Base-by-base conservation (phyloP, 2,888 invertebrate species). In the Linnaemya vulpina region DNA sequence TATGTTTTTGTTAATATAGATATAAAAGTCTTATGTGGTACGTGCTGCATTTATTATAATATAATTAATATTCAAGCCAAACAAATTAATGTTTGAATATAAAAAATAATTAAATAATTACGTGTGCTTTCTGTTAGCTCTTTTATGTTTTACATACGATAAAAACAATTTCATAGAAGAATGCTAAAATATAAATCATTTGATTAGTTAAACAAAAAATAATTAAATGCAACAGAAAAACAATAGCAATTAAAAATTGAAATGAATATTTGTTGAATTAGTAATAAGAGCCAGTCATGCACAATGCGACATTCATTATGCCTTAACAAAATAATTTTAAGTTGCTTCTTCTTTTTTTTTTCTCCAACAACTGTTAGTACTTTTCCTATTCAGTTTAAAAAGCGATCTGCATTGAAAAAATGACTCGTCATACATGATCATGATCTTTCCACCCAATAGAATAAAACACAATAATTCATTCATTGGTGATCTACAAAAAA, bases 391-490 rank as follows among this genome's bases (percentile, higher is more conserved):
- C 1, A 30, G 30, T 65, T n/a, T 35, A 17, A 40, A 17, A 22
- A 9, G 13, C 4, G 9, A 8, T 38, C 17, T 43, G 53, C 1
- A 17, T 53, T 43, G 55, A 17, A 40, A 17, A 15, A 46, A 49
- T 74, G 73, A 74, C 17, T 80, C 65, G 71, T 65, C 25, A 58
- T 46, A 58, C 25, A 49, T 46, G 78, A 77, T 84, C 74, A 75
- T 84, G 83, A 84, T 84, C 79, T 75, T 55, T 79, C 49, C 63
- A 77, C 67, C 73, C 68, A 62, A 62, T 58, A 71, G 71, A 60
- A 60, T 51, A 60, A 38, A 55, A 55, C 46, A 49, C 75, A 75
- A 70, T 67, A 55, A 77, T 55, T 67, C 71, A 83, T 83, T 83
- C 83, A 74, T 79, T 79, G 40, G 67, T 67, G 55, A 11, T 22